Conservation (phyloP, 2,113 vertebrate genomes). For the Hydropotes inermis region DNA sequence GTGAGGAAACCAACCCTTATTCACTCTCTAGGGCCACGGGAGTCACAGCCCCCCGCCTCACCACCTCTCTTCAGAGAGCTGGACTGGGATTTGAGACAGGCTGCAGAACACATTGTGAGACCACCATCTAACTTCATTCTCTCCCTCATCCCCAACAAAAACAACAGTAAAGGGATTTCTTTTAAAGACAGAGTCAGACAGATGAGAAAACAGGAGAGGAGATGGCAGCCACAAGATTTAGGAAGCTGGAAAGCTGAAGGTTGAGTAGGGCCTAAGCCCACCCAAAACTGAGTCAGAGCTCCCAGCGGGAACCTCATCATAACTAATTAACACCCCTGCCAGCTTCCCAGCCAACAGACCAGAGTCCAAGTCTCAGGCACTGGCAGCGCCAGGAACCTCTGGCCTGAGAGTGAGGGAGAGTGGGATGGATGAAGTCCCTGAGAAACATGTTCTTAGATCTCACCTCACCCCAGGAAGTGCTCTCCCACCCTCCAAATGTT, state of each 20-base stretch:
- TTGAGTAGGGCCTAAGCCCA: background rate
- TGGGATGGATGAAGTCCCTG: background rate
- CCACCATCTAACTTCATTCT: background rate
- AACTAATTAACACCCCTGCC: background rate
- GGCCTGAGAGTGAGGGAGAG: background rate
- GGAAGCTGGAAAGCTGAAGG: background rate
- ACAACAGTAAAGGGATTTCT: background rate
- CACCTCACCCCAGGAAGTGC: background rate
- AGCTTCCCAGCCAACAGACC: background rate
- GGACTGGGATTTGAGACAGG: background rate
- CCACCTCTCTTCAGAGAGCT: background rate
- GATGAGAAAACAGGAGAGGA: background rate
- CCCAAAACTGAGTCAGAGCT: background rate
- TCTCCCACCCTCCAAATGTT: background rate
- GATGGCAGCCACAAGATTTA: background rate
- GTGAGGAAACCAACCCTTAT: background rate
- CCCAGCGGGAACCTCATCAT: background rate
- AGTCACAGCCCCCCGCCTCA: background rate
- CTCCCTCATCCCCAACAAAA: background rate
- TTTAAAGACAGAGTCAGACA: conserved; percentile 14
- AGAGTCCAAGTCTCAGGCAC: background rate
- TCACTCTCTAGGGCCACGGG: background rate
- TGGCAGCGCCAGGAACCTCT: background rate
- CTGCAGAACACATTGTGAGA: background rate
- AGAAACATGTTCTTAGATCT: background rate